Evolutionary conservation across 2,113 vertebrate species (phyloP), one percentile per base, ranked within the genome.

Genomic region (Glaucomys volans): DNA sequence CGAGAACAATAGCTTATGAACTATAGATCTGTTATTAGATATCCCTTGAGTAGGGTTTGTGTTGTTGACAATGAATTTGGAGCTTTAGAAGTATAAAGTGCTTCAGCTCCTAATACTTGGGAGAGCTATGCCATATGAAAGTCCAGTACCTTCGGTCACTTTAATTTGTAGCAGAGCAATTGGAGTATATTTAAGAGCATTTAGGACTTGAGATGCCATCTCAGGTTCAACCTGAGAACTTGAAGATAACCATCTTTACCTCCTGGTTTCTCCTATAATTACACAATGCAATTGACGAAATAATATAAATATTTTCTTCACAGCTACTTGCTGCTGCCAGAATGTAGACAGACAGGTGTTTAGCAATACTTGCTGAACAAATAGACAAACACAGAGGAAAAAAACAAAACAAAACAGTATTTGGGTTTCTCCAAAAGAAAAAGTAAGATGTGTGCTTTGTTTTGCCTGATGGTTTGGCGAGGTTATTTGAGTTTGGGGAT

Each of bases 1-100:
- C 94, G 24, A 80, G 93, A 91, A 94, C 50, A 87, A n/a, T 91
- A 76, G 66, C 81, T 96, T 75, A 87, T 85, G 50, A 95, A 93
- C n/a, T 74, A 62, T 83, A 94, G 86, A 28, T 79, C 69, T 90
- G 42, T 89, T 84, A 37, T 92, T 64, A 81, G 87, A 72, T 88
- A 74, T 10, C 57, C n/a, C 52, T 94, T 74, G 74, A 72, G 4
- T 26, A 81, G 85, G 87, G 77, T 86, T 92, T 95, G 87, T 62
- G 16, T 64, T 72, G 57, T 87, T 91, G 86, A 50, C 77, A 77
- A 6, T 84, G 67, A 87, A 82, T 86, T 67, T 84, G 75, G 81
- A 18, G 17, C 79, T 92, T 84, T 54, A n/a, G 54, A 94, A 94
- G 84, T 80, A 12, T 42, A 12, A 50, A 54, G 37, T 85, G 47